Evolutionary conservation across 2,113 vertebrate species (phyloP), one percentile per base, ranked within the genome.

Genomic region (Prionailurus viverrinus): DNA sequence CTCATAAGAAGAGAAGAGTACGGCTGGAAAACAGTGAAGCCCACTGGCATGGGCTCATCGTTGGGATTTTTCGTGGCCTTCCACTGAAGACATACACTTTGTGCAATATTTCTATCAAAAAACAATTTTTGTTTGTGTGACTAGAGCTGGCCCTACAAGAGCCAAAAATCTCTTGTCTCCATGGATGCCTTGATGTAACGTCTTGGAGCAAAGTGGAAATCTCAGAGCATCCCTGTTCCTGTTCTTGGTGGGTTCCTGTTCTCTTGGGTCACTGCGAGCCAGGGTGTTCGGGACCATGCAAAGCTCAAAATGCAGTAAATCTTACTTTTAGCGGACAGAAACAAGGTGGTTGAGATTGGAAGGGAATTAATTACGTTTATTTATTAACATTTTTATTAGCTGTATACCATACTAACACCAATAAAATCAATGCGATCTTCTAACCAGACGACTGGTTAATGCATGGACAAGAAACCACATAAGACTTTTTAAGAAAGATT

Each of bases 401-500:
- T 69, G 63, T 5, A 51, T 55, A n/a, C 11, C 27, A 79, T 41
- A 73, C 18, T 51, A 61, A 51, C 15, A 53, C 66, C 39, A 71
- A n/a, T 74, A 73, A 79, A 85, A 76, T 81, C 53, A 69, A 63
- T 31, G 41, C 83, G 71, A 94, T 69, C n/a, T 6, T 29, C 15
- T 89, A 45, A 78, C 10, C 29, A 90, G 71, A 90, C 71, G 53
- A n/a, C 33, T 29, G 55, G 97, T 97, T 96, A 98, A 96, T 92
- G 84, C 33, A 90, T 92, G 95, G 95, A 96, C 63, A 94, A 91
- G n/a, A 96, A 95, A 97, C 89, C 79, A 94, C 68, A 95, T 73
- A 84, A 97, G 96, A 78, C 53, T 65, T 73, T 73, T 92, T 63
- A 81, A 83, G 76, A 51, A 95, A 90, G 31, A 61, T 66, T 2